Percentiles rank a stretch among this genome's conserved stretches.
These are phyloP conservation scores for Scortum barcoo DNA, from an alignment of 2,113 vertebrate genomes.

Conservation along the genomic window DNA sequence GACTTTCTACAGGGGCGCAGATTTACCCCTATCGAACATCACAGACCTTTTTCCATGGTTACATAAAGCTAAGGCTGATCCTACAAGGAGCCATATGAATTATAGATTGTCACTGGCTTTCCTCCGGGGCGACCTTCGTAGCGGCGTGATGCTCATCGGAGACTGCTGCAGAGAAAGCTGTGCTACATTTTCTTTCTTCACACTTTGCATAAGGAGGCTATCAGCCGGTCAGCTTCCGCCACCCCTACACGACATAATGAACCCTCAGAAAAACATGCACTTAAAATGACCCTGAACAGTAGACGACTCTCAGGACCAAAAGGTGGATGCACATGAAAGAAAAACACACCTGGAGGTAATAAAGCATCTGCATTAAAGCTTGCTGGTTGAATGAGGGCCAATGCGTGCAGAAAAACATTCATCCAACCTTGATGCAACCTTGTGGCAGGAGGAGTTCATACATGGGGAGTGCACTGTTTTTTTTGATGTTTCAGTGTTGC, in stretches of 20 bases:
- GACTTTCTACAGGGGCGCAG: conserved; percentile 11
- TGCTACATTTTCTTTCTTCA: background rate
- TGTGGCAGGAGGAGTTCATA: background rate
- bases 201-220: conserved; percentile 33
- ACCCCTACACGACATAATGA: conserved; percentile 46
- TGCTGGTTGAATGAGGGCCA: conserved; percentile 48
- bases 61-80: conserved; percentile 57
- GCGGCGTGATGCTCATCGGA: background rate
- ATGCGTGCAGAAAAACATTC: conserved; percentile 17
- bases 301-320: conserved; percentile 8
- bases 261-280: conserved; percentile 41
- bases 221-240: conserved; percentile 38
- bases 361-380: conserved; percentile 16
- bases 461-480: background rate
- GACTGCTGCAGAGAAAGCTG: background rate
- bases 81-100: conserved; percentile 46
- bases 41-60: conserved; percentile 36
- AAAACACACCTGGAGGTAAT: conserved; percentile 63
- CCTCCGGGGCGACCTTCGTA: conserved; percentile 5
- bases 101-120: conserved; percentile 48
- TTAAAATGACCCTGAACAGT: conserved; percentile 23
- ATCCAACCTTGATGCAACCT: conserved; percentile 32
- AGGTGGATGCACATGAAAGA: conserved; percentile 49
- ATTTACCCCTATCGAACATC: conserved; percentile 20
- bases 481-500: background rate